Percentiles rank a stretch among this genome's conserved stretches.
phyloP scores from a whole-genome alignment of 2,888 invertebrate species.

The Cyrtodaria siliqua region DNA sequence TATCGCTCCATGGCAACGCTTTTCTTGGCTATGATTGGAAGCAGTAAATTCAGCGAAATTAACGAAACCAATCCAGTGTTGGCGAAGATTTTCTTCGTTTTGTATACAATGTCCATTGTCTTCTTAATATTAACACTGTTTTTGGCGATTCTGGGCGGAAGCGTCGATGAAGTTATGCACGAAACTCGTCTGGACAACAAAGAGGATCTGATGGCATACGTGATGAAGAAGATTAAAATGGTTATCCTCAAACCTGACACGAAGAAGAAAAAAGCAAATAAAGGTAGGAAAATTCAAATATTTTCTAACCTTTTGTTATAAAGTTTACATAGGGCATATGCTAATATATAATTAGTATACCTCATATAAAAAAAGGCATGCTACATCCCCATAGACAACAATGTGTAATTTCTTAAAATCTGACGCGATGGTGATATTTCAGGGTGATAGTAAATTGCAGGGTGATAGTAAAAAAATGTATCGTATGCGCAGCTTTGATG shows the following conservation, averaged over 20 bases:
- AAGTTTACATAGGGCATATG: too few relatives aligned
- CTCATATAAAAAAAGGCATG: too few relatives aligned
- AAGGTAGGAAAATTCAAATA: too few relatives aligned
- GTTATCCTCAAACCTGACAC: constrained; percentile 23
- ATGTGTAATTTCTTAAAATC: too few relatives aligned
- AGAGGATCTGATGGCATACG: constrained; percentile 31
- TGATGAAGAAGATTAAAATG: constrained; percentile 26
- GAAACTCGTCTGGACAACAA: constrained; percentile 14
- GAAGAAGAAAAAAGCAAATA: too few relatives aligned
- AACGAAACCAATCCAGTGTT: constrained; percentile 61
- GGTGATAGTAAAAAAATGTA: too few relatives aligned
- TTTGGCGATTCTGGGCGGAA: constrained; percentile 39
- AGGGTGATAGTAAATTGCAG: too few relatives aligned
- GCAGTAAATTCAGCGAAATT: constrained; percentile 67
- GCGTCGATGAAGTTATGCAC: constrained; percentile 39
- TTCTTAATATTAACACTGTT: constrained; percentile 68
- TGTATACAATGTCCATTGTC: constrained; percentile 66
- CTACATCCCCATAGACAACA: too few relatives aligned
- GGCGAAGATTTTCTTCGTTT: constrained; percentile 70
- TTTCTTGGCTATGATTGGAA: constrained; percentile 72
- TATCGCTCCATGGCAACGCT: constrained; percentile 63
- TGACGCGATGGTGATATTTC: too few relatives aligned
- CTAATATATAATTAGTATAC: too few relatives aligned
- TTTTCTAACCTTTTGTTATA: too few relatives aligned
- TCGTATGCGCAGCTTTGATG: too few relatives aligned